phyloP scores from a whole-genome alignment of 2,113 vertebrate genomes.

The Xenopus laevis region DNA sequence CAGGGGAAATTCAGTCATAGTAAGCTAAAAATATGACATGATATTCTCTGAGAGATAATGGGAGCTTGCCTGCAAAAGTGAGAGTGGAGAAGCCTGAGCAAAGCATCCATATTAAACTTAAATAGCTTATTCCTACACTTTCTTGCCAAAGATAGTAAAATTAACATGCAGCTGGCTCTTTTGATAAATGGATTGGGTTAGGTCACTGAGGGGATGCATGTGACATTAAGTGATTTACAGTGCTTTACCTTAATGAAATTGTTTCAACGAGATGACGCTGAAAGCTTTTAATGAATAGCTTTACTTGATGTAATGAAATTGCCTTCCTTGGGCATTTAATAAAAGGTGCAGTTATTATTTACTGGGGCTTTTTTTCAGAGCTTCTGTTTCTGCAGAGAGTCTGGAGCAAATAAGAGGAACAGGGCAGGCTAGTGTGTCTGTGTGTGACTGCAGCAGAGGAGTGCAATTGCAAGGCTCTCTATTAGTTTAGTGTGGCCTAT shows the following conservation, averaged over 20 bases:
- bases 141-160: slow-evolving; percentile 63
- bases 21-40: slow-evolving; percentile 17
- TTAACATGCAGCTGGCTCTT: slow-evolving; percentile 83
- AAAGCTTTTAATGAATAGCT: slow-evolving; percentile 87
- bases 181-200: slow-evolving; percentile 86
- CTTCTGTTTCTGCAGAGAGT: slow-evolving; percentile 62
- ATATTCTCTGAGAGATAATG: slow-evolving; percentile 10
- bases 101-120: slow-evolving; percentile 22
- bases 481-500: slow-evolving; percentile 24
- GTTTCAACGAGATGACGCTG: slow-evolving; percentile 87
- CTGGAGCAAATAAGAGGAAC: slow-evolving; percentile 63
- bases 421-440: slow-evolving; percentile 54
- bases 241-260: slow-evolving; percentile 98
- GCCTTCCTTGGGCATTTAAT: slow-evolving; percentile 85
- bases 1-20: neutral
- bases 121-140: slow-evolving; percentile 24
- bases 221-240: slow-evolving; percentile 93
- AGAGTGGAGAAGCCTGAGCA: neutral
- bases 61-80: slow-evolving; percentile 22
- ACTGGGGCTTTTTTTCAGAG: slow-evolving; percentile 71
- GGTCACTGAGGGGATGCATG: slow-evolving; percentile 80
- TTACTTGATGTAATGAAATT: slow-evolving; percentile 89
- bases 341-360: slow-evolving; percentile 84
- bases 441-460: slow-evolving; percentile 41
- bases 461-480: slow-evolving; percentile 31